Conservation (phyloP, 2,888 invertebrate genomes). For the Hyalella azteca region DNA sequence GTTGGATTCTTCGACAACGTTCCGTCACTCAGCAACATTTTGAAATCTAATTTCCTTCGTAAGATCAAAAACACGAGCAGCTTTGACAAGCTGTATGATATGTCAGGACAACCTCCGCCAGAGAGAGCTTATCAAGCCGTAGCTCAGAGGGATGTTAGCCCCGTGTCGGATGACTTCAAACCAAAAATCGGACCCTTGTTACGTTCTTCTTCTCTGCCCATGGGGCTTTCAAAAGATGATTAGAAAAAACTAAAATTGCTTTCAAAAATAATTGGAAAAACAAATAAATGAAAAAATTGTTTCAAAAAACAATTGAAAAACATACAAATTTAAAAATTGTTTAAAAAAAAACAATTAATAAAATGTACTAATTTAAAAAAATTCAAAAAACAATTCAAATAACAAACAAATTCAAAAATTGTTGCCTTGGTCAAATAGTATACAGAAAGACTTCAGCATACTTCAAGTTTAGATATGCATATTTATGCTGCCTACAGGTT, state of each 20-base stretch:
- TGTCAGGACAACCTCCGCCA: neutral
- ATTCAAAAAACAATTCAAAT: neutral
- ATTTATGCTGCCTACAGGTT: too few relatives aligned
- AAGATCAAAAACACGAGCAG: slow-evolving; percentile 26
- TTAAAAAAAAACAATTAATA: neutral
- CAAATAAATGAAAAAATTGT: neutral
- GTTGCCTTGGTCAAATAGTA: too few relatives aligned
- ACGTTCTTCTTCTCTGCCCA: neutral
- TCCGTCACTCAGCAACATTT: neutral
- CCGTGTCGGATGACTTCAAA: neutral
- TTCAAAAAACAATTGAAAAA: neutral
- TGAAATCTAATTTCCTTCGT: neutral
- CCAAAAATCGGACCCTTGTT: neutral
- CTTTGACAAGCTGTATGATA: slow-evolving; percentile 19
- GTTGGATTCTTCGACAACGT: slow-evolving; percentile 20
- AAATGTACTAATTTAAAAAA: neutral
- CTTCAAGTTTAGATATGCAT: too few relatives aligned
- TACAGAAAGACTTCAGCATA: too few relatives aligned
- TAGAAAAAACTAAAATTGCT: neutral
- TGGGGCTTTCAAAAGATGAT: slow-evolving; percentile 2
- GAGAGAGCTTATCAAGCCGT: neutral
- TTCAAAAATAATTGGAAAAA: neutral
- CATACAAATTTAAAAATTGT: neutral
- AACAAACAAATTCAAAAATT: neutral
- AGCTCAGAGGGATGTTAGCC: neutral